Evolutionary conservation across 2,113 vertebrate genomes (phyloP).

Genomic region (Thermophis baileyi): DNA sequence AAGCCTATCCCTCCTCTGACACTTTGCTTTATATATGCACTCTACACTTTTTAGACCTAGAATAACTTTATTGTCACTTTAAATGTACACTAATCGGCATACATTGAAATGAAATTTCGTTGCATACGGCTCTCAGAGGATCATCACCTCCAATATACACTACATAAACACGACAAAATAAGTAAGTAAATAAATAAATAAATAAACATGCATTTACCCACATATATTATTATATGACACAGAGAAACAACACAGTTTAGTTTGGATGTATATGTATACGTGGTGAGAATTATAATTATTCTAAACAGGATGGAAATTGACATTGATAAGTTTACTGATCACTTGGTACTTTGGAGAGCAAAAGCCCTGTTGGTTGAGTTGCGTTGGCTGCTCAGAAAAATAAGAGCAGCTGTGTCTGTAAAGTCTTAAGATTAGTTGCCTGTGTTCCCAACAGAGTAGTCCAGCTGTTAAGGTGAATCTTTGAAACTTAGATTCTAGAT

Average conservation of each 20-base stretch:
- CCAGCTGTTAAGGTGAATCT: neutral
- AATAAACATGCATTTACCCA: no score
- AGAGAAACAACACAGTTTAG: no score
- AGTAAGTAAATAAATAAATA: no score
- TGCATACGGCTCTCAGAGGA: no score
- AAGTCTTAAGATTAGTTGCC: neutral
- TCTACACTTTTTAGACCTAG: neutral
- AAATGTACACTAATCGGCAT: no score
- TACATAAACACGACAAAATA: no score
- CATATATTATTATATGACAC: no score
- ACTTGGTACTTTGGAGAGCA: constrained; percentile 6
- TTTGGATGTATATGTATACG: no score
- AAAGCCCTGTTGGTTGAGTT: constrained; percentile 25
- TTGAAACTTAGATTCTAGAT: neutral
- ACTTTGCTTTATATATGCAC: neutral
- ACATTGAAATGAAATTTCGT: no score
- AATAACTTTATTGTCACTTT: no score
- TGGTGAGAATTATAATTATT: constrained; percentile 6
- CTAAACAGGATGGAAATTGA: constrained; percentile 12
- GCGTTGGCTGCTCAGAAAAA: constrained; percentile 28
- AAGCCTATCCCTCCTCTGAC: rapidly evolving
- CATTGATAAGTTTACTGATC: constrained; percentile 33
- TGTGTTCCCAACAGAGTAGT: constrained; percentile 6
- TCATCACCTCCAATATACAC: no score
- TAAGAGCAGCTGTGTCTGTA: neutral